These are phyloP conservation scores for Maniola jurtina DNA, from an alignment of 1,140 invertebrate genomes.

Conservation along the genomic window DNA sequence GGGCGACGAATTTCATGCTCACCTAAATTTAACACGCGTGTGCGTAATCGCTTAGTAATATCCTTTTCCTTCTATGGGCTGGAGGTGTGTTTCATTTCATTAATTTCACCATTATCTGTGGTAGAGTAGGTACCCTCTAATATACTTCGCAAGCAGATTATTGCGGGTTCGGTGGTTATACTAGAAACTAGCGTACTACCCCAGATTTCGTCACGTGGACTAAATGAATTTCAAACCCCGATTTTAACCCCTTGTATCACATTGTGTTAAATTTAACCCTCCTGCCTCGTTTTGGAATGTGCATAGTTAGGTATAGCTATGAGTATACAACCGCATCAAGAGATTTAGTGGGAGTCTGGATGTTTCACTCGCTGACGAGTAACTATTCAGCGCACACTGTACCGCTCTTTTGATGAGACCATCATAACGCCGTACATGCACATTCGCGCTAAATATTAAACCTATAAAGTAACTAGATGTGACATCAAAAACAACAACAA, in stretches of 20 bases:
- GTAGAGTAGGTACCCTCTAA: background rate
- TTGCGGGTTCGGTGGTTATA: background rate
- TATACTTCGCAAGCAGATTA: background rate
- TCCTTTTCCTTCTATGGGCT: background rate
- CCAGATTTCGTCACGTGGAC: too few species aligned
- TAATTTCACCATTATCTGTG: background rate
- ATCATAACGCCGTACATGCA: constrained; percentile 64
- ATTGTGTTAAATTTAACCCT: background rate
- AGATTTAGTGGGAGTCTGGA: constrained; percentile 55
- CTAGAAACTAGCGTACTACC: too few species aligned
- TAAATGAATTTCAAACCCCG: too few species aligned
- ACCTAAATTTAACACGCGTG: background rate
- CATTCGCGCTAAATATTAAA: constrained; percentile 22
- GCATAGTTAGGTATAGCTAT: background rate
- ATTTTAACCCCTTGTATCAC: too few species aligned
- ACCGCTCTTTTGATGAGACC: constrained; percentile 69
- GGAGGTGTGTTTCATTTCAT: background rate
- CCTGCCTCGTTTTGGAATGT: background rate
- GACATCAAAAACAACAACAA: background rate
- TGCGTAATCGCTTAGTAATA: constrained; percentile 8
- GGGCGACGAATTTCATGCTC: constrained; percentile 8
- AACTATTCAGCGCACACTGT: constrained; percentile 45
- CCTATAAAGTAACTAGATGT: constrained; percentile 17
- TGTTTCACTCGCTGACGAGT: constrained; percentile 51
- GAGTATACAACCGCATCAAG: constrained; percentile 37